phyloP scores from a whole-genome alignment of 2,888 invertebrate species.

The Ecliptopera silaceata region DNA sequence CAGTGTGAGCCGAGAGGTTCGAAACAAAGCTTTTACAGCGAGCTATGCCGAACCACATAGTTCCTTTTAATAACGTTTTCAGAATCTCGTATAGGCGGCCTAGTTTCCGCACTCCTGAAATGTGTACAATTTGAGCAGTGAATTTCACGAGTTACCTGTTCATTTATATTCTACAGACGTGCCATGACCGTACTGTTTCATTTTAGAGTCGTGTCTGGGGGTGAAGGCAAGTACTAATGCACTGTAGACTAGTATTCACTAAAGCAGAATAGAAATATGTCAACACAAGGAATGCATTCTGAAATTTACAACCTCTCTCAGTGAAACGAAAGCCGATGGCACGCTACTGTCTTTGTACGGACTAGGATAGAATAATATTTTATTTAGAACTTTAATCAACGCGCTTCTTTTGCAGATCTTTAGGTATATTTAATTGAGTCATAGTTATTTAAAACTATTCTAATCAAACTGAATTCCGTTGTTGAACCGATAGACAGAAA shows the following conservation, averaged over 20 bases:
- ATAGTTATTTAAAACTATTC: slow-evolving; percentile 39
- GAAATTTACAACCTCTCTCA: not conserved
- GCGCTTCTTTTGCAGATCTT: not conserved
- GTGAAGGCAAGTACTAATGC: slow-evolving; percentile 32
- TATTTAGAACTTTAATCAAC: no score
- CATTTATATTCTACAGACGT: slow-evolving; percentile 22
- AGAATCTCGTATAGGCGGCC: slow-evolving; percentile 20
- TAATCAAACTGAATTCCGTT: slow-evolving; percentile 25
- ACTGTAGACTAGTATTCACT: not conserved
- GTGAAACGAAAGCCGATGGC: no score
- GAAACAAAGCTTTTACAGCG: slow-evolving; percentile 6
- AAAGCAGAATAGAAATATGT: not conserved
- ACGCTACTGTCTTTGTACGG: no score
- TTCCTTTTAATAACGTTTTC: slow-evolving; percentile 25
- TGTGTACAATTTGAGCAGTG: slow-evolving; percentile 18
- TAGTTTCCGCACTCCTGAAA: slow-evolving; percentile 24
- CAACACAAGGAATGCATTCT: not conserved
- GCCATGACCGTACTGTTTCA: slow-evolving; percentile 1
- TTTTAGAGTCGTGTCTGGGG: slow-evolving; percentile 36
- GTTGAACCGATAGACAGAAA: slow-evolving; percentile 34
- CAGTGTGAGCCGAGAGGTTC: not conserved
- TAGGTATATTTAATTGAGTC: slow-evolving; percentile 36
- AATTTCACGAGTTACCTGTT: slow-evolving; percentile 24
- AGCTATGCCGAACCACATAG: slow-evolving; percentile 12
- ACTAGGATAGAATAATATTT: no score